phyloP scores from a whole-genome alignment of 2,888 invertebrate species.

The Acanthacorydalis orientalis region DNA sequence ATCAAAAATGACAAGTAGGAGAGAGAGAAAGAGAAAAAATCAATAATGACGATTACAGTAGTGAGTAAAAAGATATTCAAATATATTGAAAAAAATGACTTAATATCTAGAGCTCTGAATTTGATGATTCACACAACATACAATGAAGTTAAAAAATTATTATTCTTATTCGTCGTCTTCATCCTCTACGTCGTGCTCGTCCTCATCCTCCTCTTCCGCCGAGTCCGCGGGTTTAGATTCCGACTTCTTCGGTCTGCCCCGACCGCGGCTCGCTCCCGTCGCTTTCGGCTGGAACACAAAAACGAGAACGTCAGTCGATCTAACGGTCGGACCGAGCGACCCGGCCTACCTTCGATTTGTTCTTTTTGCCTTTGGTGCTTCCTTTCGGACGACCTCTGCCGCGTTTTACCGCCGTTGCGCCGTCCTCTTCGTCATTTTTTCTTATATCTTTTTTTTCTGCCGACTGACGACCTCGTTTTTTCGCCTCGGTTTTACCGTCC shows the following conservation, averaged over 20 bases:
- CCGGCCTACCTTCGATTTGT: conserved; percentile 23
- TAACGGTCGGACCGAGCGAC: conserved; percentile 4
- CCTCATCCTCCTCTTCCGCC: conserved; percentile 26
- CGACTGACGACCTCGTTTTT: conserved; percentile 5
- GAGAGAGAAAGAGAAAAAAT: no score
- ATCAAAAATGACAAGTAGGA: no score
- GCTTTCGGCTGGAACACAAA: conserved; percentile 12
- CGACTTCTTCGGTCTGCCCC: conserved; percentile 29
- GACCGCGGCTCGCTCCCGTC: conserved; percentile 18
- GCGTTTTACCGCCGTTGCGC: conserved; percentile 28
- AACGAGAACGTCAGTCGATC: not conserved
- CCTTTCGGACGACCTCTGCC: conserved; percentile 38
- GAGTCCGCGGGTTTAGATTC: conserved; percentile 21
- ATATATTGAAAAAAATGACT: no score
- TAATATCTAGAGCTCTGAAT: no score
- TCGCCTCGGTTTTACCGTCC: not conserved
- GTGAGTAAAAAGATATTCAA: no score
- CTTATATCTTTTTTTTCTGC: conserved; percentile 4
- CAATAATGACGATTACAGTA: no score
- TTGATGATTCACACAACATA: no score
- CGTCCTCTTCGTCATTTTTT: conserved; percentile 18
- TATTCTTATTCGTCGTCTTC: conserved; percentile 20
- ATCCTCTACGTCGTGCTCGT: conserved; percentile 19
- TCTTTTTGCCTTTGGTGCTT: conserved; percentile 30
- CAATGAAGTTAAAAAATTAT: not conserved